Conservation (phyloP, 2,888 invertebrate species). For the Ornithoptera priamus region DNA sequence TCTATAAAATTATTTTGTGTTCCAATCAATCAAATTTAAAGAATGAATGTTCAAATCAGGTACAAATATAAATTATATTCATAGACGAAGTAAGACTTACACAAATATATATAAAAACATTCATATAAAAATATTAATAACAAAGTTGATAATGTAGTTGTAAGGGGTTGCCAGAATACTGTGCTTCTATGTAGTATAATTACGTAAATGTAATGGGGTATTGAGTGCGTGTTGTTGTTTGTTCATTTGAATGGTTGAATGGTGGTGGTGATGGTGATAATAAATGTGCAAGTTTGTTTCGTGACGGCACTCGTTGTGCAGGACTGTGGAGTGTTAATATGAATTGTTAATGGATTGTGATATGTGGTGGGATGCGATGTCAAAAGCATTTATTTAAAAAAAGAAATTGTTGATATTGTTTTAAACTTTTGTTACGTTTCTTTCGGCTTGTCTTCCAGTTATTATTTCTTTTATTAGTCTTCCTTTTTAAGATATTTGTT, state of each 20-base stretch:
- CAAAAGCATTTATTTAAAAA: conserved; percentile 48
- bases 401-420: conserved; percentile 33
- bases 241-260: conserved; percentile 39
- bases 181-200: conserved; percentile 2
- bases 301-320: conserved; percentile 32
- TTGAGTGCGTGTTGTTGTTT: background rate
- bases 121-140: conserved; percentile 8
- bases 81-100: conserved; percentile 14
- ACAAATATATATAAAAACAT: conserved; percentile 18
- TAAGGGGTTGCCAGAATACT: background rate
- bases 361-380: conserved; percentile 52
- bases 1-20: background rate
- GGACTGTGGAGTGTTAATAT: conserved; percentile 27
- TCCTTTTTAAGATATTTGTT: conserved; percentile 41
- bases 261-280: conserved; percentile 36
- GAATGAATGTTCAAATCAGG: conserved; percentile 19
- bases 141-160: conserved; percentile 6
- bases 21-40: background rate
- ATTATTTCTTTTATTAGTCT: conserved; percentile 43
- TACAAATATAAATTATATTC: conserved; percentile 25
- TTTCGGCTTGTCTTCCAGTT: conserved; percentile 62
- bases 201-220: background rate
- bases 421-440: conserved; percentile 23
- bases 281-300: conserved; percentile 51
- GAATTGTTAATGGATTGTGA: conserved; percentile 33